Evolutionary conservation across 2,113 vertebrate species (phyloP).

Genomic region (Colistium nudipinnis): DNA sequence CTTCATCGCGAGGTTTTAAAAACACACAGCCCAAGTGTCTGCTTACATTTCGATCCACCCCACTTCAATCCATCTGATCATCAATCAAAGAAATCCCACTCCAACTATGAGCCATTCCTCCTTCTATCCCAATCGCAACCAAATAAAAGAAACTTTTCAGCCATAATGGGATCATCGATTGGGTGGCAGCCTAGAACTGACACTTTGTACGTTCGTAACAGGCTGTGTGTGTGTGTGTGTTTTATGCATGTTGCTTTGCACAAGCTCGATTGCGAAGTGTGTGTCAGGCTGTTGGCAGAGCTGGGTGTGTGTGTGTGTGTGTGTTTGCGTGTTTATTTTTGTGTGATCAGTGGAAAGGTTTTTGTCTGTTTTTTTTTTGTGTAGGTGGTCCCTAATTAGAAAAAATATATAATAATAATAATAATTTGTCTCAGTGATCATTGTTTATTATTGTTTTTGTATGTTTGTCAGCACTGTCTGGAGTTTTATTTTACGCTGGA

Average conservation of each 20-base stretch:
- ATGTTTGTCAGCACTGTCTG: neutral
- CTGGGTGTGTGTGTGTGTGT: neutral
- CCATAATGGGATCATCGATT: slow-evolving; percentile 72
- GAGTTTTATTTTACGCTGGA: slow-evolving; percentile 27
- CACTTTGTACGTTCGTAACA: slow-evolving; percentile 48
- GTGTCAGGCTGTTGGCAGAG: slow-evolving; percentile 4
- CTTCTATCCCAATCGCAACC: slow-evolving; percentile 58
- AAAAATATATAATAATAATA: too few relatives aligned
- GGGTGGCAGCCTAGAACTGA: slow-evolving; percentile 50
- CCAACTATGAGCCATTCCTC: slow-evolving; percentile 66
- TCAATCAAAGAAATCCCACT: slow-evolving; percentile 63
- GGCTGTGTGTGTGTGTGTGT: neutral
- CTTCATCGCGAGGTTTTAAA: slow-evolving; percentile 2
- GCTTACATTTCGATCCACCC: slow-evolving; percentile 35
- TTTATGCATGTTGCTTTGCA: slow-evolving; percentile 20
- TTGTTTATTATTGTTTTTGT: slow-evolving; percentile 29
- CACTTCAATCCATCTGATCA: slow-evolving; percentile 60
- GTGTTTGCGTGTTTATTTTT: too few relatives aligned
- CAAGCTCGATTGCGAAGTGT: too few relatives aligned
- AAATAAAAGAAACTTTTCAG: slow-evolving; percentile 68
- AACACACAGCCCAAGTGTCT: slow-evolving; percentile 26
- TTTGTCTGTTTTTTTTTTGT: too few relatives aligned
- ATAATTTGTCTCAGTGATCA: too few relatives aligned
- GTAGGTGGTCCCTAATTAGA: too few relatives aligned
- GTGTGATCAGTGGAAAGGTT: too few relatives aligned